Conservation (phyloP, 2,797 vertebrate species). For the Urocyon cinereoargenteus region DNA sequence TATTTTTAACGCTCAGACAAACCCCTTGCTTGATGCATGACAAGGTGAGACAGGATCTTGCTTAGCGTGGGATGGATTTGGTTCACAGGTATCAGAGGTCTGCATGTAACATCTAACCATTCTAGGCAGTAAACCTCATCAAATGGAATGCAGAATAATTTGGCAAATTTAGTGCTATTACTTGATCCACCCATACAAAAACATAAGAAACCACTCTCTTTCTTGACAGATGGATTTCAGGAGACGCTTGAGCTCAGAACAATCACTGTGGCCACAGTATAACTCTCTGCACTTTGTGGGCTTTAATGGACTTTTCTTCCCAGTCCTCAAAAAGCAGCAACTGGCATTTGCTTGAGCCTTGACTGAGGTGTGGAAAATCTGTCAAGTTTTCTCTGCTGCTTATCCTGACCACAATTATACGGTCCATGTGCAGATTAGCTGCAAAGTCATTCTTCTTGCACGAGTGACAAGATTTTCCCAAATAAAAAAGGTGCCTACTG, state of each 20-base stretch:
- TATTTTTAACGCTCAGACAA: neutral
- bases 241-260: slow-evolving; percentile 44
- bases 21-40: slow-evolving; percentile 21
- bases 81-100: slow-evolving; percentile 65
- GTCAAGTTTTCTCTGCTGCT: slow-evolving; percentile 58
- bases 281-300: slow-evolving; percentile 60
- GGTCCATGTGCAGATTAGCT: slow-evolving; percentile 81
- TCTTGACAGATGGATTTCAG: slow-evolving; percentile 58
- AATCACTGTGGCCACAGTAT: slow-evolving; percentile 60
- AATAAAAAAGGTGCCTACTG: slow-evolving; percentile 70
- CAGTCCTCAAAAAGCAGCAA: slow-evolving; percentile 62
- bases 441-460: slow-evolving; percentile 76
- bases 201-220: neutral
- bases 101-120: slow-evolving; percentile 52
- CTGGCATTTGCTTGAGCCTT: slow-evolving; percentile 60
- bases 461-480: slow-evolving; percentile 79
- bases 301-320: slow-evolving; percentile 71
- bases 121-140: slow-evolving; percentile 43
- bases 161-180: neutral
- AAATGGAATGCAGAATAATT: slow-evolving; percentile 21
- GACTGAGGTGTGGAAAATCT: slow-evolving; percentile 73
- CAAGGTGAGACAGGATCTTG: slow-evolving; percentile 74
- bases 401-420: slow-evolving; percentile 74
- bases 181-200: slow-evolving; percentile 34
- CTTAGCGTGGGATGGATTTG: slow-evolving; percentile 36